These are phyloP conservation scores for Hydropsyche tenuis DNA, from an alignment of 1,140 invertebrate species.

Conservation along the genomic window DNA sequence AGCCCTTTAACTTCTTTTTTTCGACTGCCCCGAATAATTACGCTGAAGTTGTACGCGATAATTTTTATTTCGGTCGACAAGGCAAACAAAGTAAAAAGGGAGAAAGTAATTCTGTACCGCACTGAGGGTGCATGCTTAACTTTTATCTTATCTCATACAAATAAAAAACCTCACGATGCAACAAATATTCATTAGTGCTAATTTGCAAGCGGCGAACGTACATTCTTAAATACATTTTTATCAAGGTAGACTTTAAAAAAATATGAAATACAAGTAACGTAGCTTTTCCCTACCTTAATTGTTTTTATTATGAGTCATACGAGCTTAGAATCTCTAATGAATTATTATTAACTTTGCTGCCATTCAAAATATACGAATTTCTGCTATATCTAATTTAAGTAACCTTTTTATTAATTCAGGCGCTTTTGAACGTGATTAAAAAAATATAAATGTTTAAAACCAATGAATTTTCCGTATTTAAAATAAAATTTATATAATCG, in stretches of 20 bases:
- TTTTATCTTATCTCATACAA: constrained; percentile 17
- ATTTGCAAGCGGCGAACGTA: constrained; percentile 14
- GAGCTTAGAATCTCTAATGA: no score
- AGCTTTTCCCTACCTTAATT: background rate
- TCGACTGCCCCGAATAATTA: background rate
- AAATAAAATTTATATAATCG: no score
- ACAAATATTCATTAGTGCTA: constrained; percentile 23
- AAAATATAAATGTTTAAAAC: no score
- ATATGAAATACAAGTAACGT: no score
- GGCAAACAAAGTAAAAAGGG: no score
- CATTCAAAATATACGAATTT: no score
- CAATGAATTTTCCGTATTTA: no score
- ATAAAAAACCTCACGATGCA: constrained; percentile 6
- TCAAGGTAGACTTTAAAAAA: background rate
- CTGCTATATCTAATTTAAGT: no score
- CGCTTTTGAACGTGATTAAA: no score
- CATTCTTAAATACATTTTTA: constrained; percentile 7
- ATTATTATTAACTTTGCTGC: no score
- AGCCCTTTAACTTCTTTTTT: background rate
- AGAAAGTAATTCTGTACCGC: background rate
- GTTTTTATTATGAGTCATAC: constrained; percentile 1
- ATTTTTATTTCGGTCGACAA: background rate
- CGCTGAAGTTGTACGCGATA: background rate
- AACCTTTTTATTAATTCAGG: no score
- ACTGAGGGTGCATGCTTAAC: constrained; percentile 8